Base-by-base conservation (phyloP, 2,888 invertebrate species). In the Neoascia interrupta region DNA sequence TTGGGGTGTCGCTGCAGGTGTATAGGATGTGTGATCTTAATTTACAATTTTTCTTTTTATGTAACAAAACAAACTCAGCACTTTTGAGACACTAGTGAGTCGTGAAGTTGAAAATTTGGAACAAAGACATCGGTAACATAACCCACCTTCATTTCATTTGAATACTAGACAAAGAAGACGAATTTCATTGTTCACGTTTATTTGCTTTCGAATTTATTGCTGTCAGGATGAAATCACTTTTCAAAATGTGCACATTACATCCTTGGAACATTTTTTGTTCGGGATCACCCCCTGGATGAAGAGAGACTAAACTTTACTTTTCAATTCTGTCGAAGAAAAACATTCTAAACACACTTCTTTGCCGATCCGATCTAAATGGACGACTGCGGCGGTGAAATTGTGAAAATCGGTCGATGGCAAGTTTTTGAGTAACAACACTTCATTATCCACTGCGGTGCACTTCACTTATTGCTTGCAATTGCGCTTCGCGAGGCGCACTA, bases 91-190 rank as follows among this genome's bases (percentile, higher is more conserved):
- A 72, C 76, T 72, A 6, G 16, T 26, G 19, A 49, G 15, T 51
- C 15, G 63, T 39, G 37, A 26, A 26, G 41, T 23, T 53, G 21
- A 37, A 43, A 56, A 43, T 18, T 49, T 41, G 34, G 31, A 60
- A 60, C 72, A 72, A 70, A 72, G 64, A 76, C 63, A 64, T 16
- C n/a, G n/a, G n/a, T 45, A 60, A 31, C 47, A 66, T 19, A 64
- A 79, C 79, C 79, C 79, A 79, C 79, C 79, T 79, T 79, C 64
- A 70, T 76, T 45, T 10, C n/a, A n/a, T n/a, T n/a, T n/a, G n/a
- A n/a, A n/a, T n/a, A 34, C 51, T 8, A 26, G 26, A 73, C 43
- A 73, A 66, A 56, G 23, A 64, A 63, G 60, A 43, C 10, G 34
- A 21, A 15, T n/a, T 3, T 31, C 31, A 31, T n/a, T 31, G 31